Conservation (phyloP, 23 tunicate species). For the Styela clava region DNA sequence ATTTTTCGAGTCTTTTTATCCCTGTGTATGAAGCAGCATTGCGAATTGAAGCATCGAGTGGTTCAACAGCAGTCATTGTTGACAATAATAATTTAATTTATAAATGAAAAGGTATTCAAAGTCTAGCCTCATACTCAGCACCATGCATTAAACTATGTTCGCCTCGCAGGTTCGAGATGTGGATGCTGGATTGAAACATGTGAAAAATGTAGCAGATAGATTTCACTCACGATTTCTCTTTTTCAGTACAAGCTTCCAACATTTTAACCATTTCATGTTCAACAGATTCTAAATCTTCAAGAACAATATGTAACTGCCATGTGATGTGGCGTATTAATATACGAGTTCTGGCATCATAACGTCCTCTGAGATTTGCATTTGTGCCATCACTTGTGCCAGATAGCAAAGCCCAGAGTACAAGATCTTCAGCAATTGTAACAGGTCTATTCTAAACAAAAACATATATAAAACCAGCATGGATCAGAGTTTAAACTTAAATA, state of each 20-base stretch:
- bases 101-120: too few relatives aligned
- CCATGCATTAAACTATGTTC: too few relatives aligned
- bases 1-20: too few relatives aligned
- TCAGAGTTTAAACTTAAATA: neutral
- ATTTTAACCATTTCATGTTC: slow-evolving; percentile 67
- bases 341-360: slow-evolving; percentile 76
- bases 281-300: slow-evolving; percentile 72
- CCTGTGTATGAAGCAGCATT: too few relatives aligned
- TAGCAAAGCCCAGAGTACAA: slow-evolving; percentile 77
- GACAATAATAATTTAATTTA: too few relatives aligned
- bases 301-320: slow-evolving; percentile 61
- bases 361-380: slow-evolving; percentile 33
- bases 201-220: too few relatives aligned
- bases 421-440: slow-evolving; percentile 42
- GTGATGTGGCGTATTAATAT: slow-evolving; percentile 64
- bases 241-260: slow-evolving; percentile 59
- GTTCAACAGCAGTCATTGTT: too few relatives aligned
- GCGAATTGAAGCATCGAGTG: too few relatives aligned
- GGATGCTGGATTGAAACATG: too few relatives aligned
- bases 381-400: slow-evolving; percentile 27
- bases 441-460: slow-evolving; percentile 48
- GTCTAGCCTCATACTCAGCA: too few relatives aligned
- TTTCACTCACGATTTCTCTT: slow-evolving; percentile 64
- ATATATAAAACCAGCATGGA: neutral
- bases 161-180: too few relatives aligned